phyloP scores from a whole-genome alignment of 2,888 invertebrate species.

The Rutpela maculata region DNA sequence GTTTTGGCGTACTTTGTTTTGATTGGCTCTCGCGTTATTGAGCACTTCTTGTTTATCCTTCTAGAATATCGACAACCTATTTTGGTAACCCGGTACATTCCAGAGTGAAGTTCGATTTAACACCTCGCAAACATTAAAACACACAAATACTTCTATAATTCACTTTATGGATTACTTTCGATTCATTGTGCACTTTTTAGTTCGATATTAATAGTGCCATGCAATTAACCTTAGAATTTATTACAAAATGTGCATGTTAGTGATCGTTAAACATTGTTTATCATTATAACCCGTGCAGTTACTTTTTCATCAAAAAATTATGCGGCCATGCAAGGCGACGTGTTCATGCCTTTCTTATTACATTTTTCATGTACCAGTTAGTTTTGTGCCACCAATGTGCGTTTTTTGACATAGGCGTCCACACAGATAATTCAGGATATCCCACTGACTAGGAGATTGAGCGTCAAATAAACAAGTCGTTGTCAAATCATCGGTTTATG shows the following conservation, averaged over 20 bases:
- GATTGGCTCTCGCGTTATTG: too few relatives aligned
- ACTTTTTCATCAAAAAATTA: background rate
- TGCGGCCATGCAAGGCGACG: background rate
- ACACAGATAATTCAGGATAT: background rate
- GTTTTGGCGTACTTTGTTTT: too few relatives aligned
- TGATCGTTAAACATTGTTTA: slow-evolving; percentile 1
- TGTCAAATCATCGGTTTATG: too few relatives aligned
- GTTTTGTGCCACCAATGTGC: background rate
- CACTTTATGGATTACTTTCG: slow-evolving; percentile 30
- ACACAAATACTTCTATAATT: slow-evolving; percentile 25
- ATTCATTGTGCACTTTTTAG: background rate
- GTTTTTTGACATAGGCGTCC: background rate
- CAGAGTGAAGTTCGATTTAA: background rate
- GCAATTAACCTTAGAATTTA: slow-evolving; percentile 2
- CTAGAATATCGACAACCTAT: too few relatives aligned
- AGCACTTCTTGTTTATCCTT: too few relatives aligned
- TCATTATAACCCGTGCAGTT: slow-evolving; percentile 8
- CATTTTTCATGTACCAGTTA: background rate
- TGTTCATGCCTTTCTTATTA: background rate
- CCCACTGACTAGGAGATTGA: too few relatives aligned
- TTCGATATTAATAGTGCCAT: background rate
- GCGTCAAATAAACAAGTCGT: too few relatives aligned
- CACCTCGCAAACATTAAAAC: background rate
- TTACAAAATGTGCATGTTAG: slow-evolving; percentile 12
- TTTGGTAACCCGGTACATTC: too few relatives aligned